Evolutionary conservation across 2,797 vertebrate species (phyloP), one percentile per base, ranked within the genome.

Genomic region (Columba guinea): DNA sequence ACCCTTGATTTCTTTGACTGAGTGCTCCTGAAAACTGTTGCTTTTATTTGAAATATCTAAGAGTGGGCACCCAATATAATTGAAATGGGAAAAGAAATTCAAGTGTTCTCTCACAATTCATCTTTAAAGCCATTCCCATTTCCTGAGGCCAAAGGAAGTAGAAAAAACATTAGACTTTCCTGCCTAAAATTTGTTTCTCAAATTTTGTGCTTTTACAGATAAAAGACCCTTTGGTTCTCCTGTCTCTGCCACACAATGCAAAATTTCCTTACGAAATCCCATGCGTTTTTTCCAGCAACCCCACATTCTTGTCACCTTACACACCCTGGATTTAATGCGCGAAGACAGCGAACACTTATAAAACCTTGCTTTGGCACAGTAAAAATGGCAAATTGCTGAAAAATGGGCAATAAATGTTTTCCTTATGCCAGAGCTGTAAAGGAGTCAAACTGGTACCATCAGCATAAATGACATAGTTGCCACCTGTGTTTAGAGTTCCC

Each of bases 121-220:
- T 87, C 75, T 95, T 94, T 92, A 89, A 96, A 92, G 87, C 19
- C 23, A 68, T 89, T 81, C 64, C 24, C 26, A 39, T 94, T 96
- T 93, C 89, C 89, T 69, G 37, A 94, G 89, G 95, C 90, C 94
- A 95, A 86, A 96, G 89, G 89, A 96, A 94, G 84, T 65, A 80
- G 60, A 87, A 90, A 91, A 95, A 87, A 10, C 48, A 89, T 85
- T 60, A 87, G 53, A 46, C 46, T 75, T 95, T 80, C 69, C 84
- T 81, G 60, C 22, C 26, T 91, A 85, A 91, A 96, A 93, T 96
- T 97, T 95, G 87, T 53, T 96, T 91, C 79, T 95, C 92, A 89
- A 94, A 95, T 96, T 92, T 58, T 74, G 20, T 83, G 15, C 63
- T 93, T 92, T 84, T 87, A 52, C 60, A 89, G 75, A 89, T 96